phyloP scores from a whole-genome alignment of 2,888 invertebrate species.

The Agriopis aurantiaria region DNA sequence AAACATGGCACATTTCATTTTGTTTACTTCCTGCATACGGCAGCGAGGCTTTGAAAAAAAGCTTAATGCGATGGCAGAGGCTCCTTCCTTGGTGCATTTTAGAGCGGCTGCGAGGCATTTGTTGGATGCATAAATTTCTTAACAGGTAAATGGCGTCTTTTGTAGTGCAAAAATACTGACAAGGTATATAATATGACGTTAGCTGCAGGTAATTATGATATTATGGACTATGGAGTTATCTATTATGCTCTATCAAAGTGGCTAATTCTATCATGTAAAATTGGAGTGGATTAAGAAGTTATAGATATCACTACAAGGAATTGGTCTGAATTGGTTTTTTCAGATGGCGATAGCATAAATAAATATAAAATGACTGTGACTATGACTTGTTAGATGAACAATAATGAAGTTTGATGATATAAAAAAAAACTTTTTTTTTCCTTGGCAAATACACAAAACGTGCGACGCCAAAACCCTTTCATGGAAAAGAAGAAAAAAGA shows the following conservation, averaged over 20 bases:
- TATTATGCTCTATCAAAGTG: background rate
- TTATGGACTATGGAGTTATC: background rate
- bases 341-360: no score
- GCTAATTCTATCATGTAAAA: no score
- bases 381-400: no score
- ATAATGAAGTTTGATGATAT: no score
- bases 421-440: no score
- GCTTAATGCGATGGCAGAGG: slow-evolving; percentile 28
- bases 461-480: no score
- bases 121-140: slow-evolving; percentile 36
- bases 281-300: no score
- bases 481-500: no score
- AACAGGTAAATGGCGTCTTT: slow-evolving; percentile 36
- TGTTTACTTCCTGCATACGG: slow-evolving; percentile 31
- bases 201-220: background rate
- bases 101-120: slow-evolving; percentile 36
- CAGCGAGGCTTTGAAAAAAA: slow-evolving; percentile 30
- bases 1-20: slow-evolving; percentile 21
- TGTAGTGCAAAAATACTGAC: slow-evolving; percentile 15
- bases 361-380: no score
- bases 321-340: no score
- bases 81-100: slow-evolving; percentile 37
- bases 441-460: no score
- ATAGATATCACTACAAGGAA: no score
- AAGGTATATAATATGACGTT: slow-evolving; percentile 25